Percentiles rank a stretch among this genome's conserved stretches.
Evolutionary conservation across 2,113 vertebrate genomes (phyloP).

Genomic region (Pipa parva): DNA sequence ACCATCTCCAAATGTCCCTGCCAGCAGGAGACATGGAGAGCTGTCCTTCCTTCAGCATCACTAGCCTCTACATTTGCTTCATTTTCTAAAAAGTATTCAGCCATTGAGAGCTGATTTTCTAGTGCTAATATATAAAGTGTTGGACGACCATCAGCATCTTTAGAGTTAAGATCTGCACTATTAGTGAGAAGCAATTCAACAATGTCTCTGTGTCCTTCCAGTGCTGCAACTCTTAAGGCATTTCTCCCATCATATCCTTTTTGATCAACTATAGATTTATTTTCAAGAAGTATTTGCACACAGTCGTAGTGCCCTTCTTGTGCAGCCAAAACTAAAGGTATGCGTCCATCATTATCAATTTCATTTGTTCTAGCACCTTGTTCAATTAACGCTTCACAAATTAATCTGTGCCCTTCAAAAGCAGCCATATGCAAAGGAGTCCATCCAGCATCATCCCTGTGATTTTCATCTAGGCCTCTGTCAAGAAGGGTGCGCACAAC

Average conservation of each 20-base stretch:
- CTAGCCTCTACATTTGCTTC: slow-evolving; percentile 88
- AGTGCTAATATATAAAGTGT: slow-evolving; percentile 93
- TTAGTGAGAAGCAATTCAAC: slow-evolving; percentile 89
- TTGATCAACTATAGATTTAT: slow-evolving; percentile 87
- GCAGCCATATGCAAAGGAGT: slow-evolving; percentile 96
- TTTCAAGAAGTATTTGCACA: slow-evolving; percentile 87
- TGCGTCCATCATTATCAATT: slow-evolving; percentile 92
- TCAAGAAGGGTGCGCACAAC: slow-evolving; percentile 96
- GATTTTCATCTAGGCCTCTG: slow-evolving; percentile 94
- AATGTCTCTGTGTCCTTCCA: slow-evolving; percentile 92
- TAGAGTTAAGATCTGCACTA: slow-evolving; percentile 83
- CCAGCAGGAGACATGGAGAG: slow-evolving; percentile 97
- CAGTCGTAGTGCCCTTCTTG: slow-evolving; percentile 97
- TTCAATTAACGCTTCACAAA: slow-evolving; percentile 93
- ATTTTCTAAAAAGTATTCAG: slow-evolving; percentile 91
- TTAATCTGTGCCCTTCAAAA: slow-evolving; percentile 91
- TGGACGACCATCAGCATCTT: slow-evolving; percentile 92
- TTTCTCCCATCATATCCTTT: slow-evolving; percentile 93
- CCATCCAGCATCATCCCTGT: slow-evolving; percentile 94
- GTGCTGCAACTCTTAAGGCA: slow-evolving; percentile 82
- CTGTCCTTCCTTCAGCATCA: slow-evolving; percentile 89
- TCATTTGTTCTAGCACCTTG: slow-evolving; percentile 92
- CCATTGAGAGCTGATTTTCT: slow-evolving; percentile 94
- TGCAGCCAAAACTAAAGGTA: slow-evolving; percentile 84
- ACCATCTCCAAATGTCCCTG: slow-evolving; percentile 96